phyloP scores from a whole-genome alignment of 2,797 vertebrate genomes.

The Avahi laniger region DNA sequence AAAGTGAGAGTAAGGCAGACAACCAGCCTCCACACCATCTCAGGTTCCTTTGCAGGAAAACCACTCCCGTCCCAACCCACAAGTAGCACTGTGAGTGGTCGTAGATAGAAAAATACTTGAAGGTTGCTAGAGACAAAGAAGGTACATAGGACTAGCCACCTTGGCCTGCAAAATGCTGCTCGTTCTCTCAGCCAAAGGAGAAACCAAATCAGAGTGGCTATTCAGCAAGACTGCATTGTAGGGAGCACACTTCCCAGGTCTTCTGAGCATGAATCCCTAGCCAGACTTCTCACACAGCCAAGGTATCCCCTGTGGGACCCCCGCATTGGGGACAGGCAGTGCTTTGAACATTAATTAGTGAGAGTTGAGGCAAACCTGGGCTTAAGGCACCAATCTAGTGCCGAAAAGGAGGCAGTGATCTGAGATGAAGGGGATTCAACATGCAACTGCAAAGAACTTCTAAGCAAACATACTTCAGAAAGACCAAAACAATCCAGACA shows the following conservation, averaged over 20 bases:
- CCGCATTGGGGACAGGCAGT: neutral
- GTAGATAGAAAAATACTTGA: neutral
- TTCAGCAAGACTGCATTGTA: neutral
- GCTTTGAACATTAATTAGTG: neutral
- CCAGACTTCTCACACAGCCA: neutral
- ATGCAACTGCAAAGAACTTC: neutral
- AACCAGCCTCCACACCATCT: neutral
- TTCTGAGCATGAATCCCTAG: neutral
- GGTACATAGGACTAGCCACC: neutral
- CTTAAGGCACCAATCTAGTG: neutral
- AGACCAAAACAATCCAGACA: neutral
- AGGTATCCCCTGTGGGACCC: neutral
- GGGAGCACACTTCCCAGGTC: neutral
- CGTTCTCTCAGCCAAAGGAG: neutral
- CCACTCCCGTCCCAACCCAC: neutral
- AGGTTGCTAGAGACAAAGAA: neutral
- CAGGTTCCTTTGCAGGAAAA: neutral
- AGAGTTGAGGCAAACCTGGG: neutral
- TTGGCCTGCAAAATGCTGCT: neutral
- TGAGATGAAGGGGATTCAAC: neutral
- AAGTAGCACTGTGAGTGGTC: neutral
- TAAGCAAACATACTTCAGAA: neutral
- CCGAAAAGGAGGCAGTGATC: neutral
- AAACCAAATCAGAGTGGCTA: neutral
- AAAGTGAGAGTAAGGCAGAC: neutral